Evolutionary conservation across 1,140 invertebrate genomes (phyloP).

Genomic region (Drosophila setifemur): DNA sequence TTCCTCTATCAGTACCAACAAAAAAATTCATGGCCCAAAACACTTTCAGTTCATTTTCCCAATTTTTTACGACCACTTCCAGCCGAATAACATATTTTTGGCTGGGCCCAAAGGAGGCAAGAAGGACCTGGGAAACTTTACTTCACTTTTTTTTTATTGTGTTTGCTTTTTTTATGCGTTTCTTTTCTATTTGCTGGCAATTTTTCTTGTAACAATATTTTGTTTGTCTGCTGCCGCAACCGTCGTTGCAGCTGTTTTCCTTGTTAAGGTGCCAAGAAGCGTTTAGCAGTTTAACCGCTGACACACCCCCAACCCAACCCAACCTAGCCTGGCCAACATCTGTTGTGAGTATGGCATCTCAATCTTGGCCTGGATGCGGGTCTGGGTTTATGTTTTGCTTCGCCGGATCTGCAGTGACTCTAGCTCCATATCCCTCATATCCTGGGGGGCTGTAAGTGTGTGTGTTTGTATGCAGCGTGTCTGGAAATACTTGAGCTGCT

Average conservation of each 20-base stretch:
- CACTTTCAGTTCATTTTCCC: slow-evolving; percentile 22
- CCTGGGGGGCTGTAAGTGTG: not conserved
- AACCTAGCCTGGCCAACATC: slow-evolving; percentile 23
- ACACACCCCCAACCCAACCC: slow-evolving; percentile 14
- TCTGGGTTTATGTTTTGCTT: slow-evolving; percentile 42
- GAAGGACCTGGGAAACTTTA: slow-evolving; percentile 18
- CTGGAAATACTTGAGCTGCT: slow-evolving; percentile 68
- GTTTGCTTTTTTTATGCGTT: slow-evolving; percentile 38
- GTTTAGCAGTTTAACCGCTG: slow-evolving; percentile 53
- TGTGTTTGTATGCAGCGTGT: slow-evolving; percentile 32
- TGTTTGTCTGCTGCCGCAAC: slow-evolving; percentile 43
- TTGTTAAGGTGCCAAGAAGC: slow-evolving; percentile 71
- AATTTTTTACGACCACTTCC: slow-evolving; percentile 49
- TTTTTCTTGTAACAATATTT: slow-evolving; percentile 67
- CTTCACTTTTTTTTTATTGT: slow-evolving; percentile 53
- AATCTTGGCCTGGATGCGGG: slow-evolving; percentile 49
- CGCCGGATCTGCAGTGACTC: slow-evolving; percentile 35
- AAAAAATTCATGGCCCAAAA: slow-evolving; percentile 18
- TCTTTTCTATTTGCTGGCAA: slow-evolving; percentile 59
- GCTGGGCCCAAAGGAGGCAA: slow-evolving; percentile 7
- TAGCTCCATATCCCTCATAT: slow-evolving; percentile 56
- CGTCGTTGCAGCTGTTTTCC: slow-evolving; percentile 57
- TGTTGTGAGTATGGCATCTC: slow-evolving; percentile 37
- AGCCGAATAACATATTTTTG: slow-evolving; percentile 33
- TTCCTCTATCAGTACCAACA: slow-evolving; percentile 3